A percentile compares a stretch with the other conserved stretches of the same genome.
Conservation (phyloP, 92 coral and sea anemone genomes). For the Porites evermanni region DNA sequence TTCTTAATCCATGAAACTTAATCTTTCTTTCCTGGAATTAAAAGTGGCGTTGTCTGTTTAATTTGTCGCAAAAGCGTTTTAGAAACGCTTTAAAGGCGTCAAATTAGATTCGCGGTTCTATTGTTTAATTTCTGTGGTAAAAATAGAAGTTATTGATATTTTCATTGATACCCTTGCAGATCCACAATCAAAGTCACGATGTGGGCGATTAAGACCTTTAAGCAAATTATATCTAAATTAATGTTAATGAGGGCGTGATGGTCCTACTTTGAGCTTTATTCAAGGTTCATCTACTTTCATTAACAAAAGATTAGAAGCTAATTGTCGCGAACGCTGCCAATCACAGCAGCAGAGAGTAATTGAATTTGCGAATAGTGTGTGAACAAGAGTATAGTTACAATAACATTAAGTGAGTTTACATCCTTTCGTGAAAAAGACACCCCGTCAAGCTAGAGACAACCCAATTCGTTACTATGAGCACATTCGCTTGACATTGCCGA, state of each 20-base stretch:
- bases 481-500: not conserved
- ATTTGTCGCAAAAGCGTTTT: constrained; percentile 46
- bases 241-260: constrained; percentile 92
- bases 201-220: constrained; percentile 89
- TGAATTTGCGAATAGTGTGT: constrained; percentile 86
- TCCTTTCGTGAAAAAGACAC: constrained; percentile 27
- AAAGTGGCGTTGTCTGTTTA: constrained; percentile 44
- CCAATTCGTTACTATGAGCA: constrained; percentile 8
- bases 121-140: constrained; percentile 53
- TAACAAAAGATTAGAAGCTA: constrained; percentile 96
- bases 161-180: constrained; percentile 68
- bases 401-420: constrained; percentile 39
- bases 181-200: constrained; percentile 72
- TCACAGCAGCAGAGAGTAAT: constrained; percentile 74
- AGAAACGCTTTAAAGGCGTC: constrained; percentile 34
- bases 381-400: constrained; percentile 75
- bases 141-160: constrained; percentile 67
- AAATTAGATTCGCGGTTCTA: constrained; percentile 71
- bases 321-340: constrained; percentile 83
- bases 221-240: constrained; percentile 95
- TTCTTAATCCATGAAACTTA: constrained; percentile 39
- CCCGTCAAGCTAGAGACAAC: constrained; percentile 28
- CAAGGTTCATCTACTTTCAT: constrained; percentile 91
- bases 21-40: constrained; percentile 34
- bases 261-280: constrained; percentile 80